Evolutionary conservation across 2,888 invertebrate genomes (phyloP), one percentile per base, ranked within the genome.

Genomic region (Cheilosia soror): DNA sequence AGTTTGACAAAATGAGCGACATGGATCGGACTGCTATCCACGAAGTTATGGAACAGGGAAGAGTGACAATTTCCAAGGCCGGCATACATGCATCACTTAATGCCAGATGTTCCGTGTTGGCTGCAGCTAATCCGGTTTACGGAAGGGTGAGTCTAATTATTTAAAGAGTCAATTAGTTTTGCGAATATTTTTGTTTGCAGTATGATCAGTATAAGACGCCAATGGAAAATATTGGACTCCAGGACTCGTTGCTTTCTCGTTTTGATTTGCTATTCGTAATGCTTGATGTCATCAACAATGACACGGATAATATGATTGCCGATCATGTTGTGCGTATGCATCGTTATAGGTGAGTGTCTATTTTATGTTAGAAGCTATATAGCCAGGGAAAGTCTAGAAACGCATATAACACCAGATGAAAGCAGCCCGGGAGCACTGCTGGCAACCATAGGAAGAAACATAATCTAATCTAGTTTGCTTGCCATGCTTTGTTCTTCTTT

Each of bases 1-100:
- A 99, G 93, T 99, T 99, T 92, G 99, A 99, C 93, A 98, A 98
- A 93, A 99, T 99, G 99, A 98, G 98, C 0, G 99, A 99, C 92
- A 96, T 99, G 85, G 99, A 99, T 93, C 95, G 99, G 89, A 99
- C 99, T 0, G 99, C 99, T 47, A 99, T 99, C 88, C 99, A 99
- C 92, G 99, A 99, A 94, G 99, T 99, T 5, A 98, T 99, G 99
- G 99, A 99, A 93, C 99, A 99, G 92, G 99, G 99, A 5, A 94
- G 96, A 88, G 97, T 99, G 4, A 99, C 99, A 7, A 99, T 99
- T 89, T 97, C 99, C 20, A 99, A 99, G 93, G 99, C 99, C 27
- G 99, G 99, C 6, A 99, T 99, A 86, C 99, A 99, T 92, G 98
- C 99, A 4, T 96, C 98, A 69, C 94, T 99, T 83, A 99, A 99